Evolutionary conservation across 1,140 invertebrate species (phyloP), one percentile per base, ranked within the genome.

Genomic region (Parasteatoda tepidariorum): DNA sequence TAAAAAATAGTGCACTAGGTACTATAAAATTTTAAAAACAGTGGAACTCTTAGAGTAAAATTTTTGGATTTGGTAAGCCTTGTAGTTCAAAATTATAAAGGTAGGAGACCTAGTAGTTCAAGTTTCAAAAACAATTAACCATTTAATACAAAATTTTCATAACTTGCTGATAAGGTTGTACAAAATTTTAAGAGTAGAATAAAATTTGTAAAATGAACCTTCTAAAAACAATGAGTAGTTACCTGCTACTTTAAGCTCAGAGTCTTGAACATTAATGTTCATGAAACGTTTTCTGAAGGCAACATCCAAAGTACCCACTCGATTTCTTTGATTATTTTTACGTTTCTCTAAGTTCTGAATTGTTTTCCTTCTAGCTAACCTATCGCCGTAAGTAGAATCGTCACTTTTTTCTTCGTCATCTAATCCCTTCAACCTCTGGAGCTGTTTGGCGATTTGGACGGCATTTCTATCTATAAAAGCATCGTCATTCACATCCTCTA

Each of bases 271-370:
- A 82, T 92, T 93, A 87, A 96, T 92, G 86, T 94, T 95, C 84
- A 95, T 93, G 91, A 98, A 98, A 84, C 96, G 91, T 86, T 97
- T 96, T 85, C 96, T 94, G 89, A 98, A 98, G 0, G 96, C 96
- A 61, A 98, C 96, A 88, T 98, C 96, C 59, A 98, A 90, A 0
- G 96, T 98, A 84, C 96, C 96, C 84, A 97, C 96, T 31, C 85
- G 85, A 73, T 94, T 92, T 75, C 94, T 94, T 86, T 95, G 96
- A n/a, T n/a, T n/a, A 86, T 95, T 93, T 5, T 22, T 76, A 59
- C 95, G 94, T 88, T 95, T 95, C 88, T 97, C 96, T 41, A 97
- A 90, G 87, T 97, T 97, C 86, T 96, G 94, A 86, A 97, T 97
- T 0, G 95, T 97, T 88, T 95, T 94, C 85, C 96, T 91, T 85